Percentiles rank a stretch among this genome's conserved stretches.
Evolutionary conservation across 2,113 vertebrate species (phyloP).

Genomic region (Rhinichthys klamathensis): DNA sequence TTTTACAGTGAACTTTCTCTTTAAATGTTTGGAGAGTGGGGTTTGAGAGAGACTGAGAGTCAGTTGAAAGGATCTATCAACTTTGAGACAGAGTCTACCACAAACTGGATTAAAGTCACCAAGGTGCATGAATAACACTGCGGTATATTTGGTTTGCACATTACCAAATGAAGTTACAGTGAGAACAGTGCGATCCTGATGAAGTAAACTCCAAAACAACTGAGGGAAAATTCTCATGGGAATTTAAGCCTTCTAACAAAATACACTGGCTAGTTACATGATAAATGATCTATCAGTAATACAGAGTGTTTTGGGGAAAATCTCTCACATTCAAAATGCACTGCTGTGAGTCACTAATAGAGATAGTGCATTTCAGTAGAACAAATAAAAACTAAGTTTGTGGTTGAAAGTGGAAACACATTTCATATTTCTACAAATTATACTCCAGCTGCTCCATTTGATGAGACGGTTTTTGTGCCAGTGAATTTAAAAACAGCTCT

Average conservation of each 20-base stretch:
- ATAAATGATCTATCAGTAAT: conserved; percentile 5
- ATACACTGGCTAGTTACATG: conserved; percentile 19
- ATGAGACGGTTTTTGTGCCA: background rate
- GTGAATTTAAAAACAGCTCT: conserved; percentile 2
- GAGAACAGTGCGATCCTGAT: conserved; percentile 29
- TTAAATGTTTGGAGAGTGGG: background rate
- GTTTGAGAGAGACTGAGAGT: background rate
- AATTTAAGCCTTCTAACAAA: conserved; percentile 43
- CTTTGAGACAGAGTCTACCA: background rate
- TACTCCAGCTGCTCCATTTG: conserved; percentile 6
- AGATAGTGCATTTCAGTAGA: background rate
- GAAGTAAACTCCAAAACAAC: conserved; percentile 17
- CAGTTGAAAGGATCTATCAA: background rate
- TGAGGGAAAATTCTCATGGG: conserved; percentile 12
- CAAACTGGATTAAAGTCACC: conserved; percentile 13
- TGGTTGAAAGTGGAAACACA: background rate
- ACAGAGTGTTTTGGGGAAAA: background rate
- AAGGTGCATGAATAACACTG: conserved; percentile 1
- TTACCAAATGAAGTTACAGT: conserved; percentile 26
- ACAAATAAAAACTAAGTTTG: background rate
- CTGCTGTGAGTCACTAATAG: conserved; percentile 9
- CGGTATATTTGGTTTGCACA: conserved; percentile 37
- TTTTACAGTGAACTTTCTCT: background rate
- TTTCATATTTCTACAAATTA: background rate
- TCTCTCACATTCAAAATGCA: background rate